Conservation (phyloP, 2,888 invertebrate genomes). For the Philereme vetulata region DNA sequence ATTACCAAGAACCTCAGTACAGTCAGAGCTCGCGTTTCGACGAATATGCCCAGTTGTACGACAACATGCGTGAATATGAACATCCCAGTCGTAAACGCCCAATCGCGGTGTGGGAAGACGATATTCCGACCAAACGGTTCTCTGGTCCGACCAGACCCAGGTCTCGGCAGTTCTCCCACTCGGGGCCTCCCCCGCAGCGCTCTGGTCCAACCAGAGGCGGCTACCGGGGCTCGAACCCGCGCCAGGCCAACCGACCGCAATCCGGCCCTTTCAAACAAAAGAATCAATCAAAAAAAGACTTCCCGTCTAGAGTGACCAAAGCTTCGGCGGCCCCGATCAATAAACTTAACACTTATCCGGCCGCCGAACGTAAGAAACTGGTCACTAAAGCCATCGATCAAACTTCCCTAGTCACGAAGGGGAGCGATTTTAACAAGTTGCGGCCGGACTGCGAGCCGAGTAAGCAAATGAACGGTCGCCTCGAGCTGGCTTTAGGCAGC, state of each 20-base stretch:
- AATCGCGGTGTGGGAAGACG: slow-evolving; percentile 46
- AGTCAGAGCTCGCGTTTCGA: slow-evolving; percentile 35
- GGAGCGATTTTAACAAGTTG: slow-evolving; percentile 29
- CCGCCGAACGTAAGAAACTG: slow-evolving; percentile 42
- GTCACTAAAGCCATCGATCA: slow-evolving; percentile 32
- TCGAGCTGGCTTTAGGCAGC: slow-evolving; percentile 66
- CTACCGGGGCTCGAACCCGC: slow-evolving; percentile 11
- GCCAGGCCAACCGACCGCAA: slow-evolving; percentile 6
- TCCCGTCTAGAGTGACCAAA: slow-evolving; percentile 52
- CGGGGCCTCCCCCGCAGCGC: slow-evolving; percentile 5
- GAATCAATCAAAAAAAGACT: slow-evolving; percentile 39
- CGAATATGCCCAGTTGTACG: slow-evolving; percentile 50
- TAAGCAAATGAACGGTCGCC: slow-evolving; percentile 58
- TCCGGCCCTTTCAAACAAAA: slow-evolving; percentile 30
- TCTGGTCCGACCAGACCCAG: slow-evolving; percentile 23
- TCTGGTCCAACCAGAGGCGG: slow-evolving; percentile 11
- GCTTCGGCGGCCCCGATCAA: slow-evolving; percentile 40
- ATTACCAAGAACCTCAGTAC: slow-evolving; percentile 42
- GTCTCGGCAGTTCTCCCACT: background rate
- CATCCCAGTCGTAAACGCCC: slow-evolving; percentile 52
- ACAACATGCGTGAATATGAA: slow-evolving; percentile 38
- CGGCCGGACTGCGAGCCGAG: slow-evolving; percentile 51
- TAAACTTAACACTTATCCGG: slow-evolving; percentile 42
- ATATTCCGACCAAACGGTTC: slow-evolving; percentile 49
- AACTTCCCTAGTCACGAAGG: slow-evolving; percentile 16